These are phyloP conservation scores for Apis dorsata DNA, from an alignment of 1,140 invertebrate genomes.

Conservation along the genomic window DNA sequence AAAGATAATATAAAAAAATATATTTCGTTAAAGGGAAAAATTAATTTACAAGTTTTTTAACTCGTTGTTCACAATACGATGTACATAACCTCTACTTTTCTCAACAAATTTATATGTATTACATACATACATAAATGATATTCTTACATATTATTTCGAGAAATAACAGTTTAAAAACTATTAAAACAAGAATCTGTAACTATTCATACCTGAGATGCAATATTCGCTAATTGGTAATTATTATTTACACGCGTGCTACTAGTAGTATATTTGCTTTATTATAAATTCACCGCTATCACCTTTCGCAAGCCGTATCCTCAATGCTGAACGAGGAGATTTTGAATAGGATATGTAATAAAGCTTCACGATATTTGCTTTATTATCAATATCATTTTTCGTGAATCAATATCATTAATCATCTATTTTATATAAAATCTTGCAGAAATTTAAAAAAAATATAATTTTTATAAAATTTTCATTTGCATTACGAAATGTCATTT, in stretches of 20 bases:
- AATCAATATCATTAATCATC: neutral
- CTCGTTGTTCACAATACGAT: neutral
- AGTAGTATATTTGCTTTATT: conserved; percentile 23
- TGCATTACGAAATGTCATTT: neutral
- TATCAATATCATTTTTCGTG: neutral
- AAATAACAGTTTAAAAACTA: neutral
- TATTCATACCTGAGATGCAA: conserved; percentile 10
- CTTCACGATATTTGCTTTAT: conserved; percentile 12
- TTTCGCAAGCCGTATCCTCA: neutral
- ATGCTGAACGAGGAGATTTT: neutral
- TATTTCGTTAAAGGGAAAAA: neutral
- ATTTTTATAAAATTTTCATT: neutral
- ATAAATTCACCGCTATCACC: conserved; percentile 24
- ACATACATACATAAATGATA: neutral
- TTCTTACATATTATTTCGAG: neutral
- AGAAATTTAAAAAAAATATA: neutral
- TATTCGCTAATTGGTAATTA: conserved; percentile 31
- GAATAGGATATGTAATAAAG: conserved; percentile 11
- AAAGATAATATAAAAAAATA: neutral
- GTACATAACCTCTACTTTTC: neutral
- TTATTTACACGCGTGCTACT: conserved; percentile 31
- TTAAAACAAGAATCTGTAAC: neutral
- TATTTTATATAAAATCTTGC: neutral
- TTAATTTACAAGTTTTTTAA: neutral
- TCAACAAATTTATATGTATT: no score